Conservation (phyloP, 2,888 invertebrate genomes). For the Ennomos fuscantarius region DNA sequence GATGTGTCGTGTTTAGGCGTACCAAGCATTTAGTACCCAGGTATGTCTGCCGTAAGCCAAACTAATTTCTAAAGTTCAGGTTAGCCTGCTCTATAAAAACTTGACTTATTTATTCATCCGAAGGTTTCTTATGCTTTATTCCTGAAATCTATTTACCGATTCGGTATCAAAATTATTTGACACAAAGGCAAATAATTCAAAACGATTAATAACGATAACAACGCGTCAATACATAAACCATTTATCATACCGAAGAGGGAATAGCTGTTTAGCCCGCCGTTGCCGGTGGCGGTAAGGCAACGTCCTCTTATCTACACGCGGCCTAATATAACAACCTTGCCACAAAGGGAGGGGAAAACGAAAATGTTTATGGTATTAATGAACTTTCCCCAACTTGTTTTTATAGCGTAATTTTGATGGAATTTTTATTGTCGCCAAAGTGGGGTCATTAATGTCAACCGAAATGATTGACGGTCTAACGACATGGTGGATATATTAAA, state of each 20-base stretch:
- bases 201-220: conserved; percentile 45
- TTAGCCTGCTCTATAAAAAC: conserved; percentile 1
- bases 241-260: conserved; percentile 53
- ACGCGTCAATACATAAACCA: conserved; percentile 43
- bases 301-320: conserved; percentile 54
- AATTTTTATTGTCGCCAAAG: conserved; percentile 62
- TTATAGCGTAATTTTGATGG: conserved; percentile 62
- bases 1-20: conserved; percentile 53
- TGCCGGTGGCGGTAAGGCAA: conserved; percentile 42
- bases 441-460: conserved; percentile 58
- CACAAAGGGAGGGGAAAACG: conserved; percentile 53
- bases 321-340: conserved; percentile 55
- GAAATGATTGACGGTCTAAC: conserved; percentile 53
- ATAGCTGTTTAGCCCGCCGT: conserved; percentile 48
- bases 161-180: conserved; percentile 8
- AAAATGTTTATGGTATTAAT: conserved; percentile 65
- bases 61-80: conserved; percentile 2
- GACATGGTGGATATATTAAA: conserved; percentile 42
- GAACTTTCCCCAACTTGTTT: conserved; percentile 64
- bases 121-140: neutral
- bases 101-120: neutral
- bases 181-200: conserved; percentile 43
- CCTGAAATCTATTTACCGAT: conserved; percentile 3
- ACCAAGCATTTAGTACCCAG: conserved; percentile 32
- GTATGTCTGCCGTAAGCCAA: conserved; percentile 11